Evolutionary conservation across 2,888 invertebrate species (phyloP).

Genomic region (Drosophila vallismaia): DNA sequence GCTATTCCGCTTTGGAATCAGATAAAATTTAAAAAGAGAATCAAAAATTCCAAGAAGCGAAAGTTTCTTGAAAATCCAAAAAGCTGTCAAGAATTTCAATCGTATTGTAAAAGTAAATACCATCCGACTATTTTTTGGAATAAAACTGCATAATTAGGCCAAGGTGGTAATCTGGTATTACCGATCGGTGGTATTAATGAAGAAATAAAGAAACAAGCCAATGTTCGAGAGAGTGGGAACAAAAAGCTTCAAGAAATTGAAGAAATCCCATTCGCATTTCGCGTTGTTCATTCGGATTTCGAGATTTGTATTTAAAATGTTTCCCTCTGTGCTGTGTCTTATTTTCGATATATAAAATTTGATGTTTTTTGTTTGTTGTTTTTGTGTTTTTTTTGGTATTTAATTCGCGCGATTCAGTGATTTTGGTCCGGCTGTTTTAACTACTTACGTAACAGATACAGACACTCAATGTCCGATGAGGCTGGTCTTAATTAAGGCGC

Average conservation of each 20-base stretch:
- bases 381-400: conserved; percentile 3
- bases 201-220: not conserved
- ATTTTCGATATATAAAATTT: conserved; percentile 3
- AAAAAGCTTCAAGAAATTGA: conserved; percentile 38
- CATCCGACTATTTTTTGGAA: not conserved
- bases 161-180: conserved; percentile 7
- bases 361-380: not conserved
- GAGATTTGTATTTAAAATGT: conserved; percentile 17
- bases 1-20: not conserved
- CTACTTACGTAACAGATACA: conserved; percentile 28
- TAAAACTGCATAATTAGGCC: conserved; percentile 8
- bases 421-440: conserved; percentile 21
- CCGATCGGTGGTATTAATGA: conserved; percentile 11
- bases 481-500: conserved; percentile 68
- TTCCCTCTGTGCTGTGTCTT: conserved; percentile 8
- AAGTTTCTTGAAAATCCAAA: not conserved
- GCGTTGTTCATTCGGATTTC: not conserved
- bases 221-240: conserved; percentile 10
- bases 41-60: not conserved
- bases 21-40: not conserved
- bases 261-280: conserved; percentile 33
- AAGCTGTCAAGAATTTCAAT: not conserved
- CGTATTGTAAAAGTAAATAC: not conserved
- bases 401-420: conserved; percentile 22
- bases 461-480: conserved; percentile 29